Evolutionary conservation across 2,113 vertebrate species (phyloP).

Genomic region (Microcebus jonahi): DNA sequence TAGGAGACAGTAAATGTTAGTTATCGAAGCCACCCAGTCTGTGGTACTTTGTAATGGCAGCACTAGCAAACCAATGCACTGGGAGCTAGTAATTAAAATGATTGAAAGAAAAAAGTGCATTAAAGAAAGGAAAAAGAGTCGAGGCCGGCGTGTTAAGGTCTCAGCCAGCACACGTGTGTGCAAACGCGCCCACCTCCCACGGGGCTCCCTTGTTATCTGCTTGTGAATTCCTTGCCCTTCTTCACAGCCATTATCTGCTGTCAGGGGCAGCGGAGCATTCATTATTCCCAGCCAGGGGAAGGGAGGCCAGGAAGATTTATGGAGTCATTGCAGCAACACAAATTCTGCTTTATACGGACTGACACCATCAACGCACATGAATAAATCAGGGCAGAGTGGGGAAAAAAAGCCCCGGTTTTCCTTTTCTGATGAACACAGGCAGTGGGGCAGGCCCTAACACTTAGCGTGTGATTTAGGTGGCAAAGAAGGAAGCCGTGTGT

Average conservation of each 20-base stretch:
- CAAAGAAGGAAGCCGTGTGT: not conserved
- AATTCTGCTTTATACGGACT: constrained; percentile 32
- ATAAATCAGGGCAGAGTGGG: constrained; percentile 40
- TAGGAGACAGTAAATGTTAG: not conserved
- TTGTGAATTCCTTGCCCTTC: not conserved
- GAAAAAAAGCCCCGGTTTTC: not conserved
- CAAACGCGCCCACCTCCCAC: not conserved
- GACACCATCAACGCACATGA: not conserved
- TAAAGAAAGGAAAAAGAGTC: not conserved
- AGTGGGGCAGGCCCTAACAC: not conserved
- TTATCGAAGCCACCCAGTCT: not conserved
- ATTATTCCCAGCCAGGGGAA: not conserved
- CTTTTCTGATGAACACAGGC: not conserved
- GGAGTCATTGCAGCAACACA: constrained; percentile 40
- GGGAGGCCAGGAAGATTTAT: constrained; percentile 43
- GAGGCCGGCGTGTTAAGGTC: fast-evolving
- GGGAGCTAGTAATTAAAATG: not conserved
- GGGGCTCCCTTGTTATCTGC: not conserved
- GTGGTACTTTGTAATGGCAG: not conserved
- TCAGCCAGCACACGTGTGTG: not conserved
- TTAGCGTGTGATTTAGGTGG: not conserved
- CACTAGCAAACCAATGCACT: fast-evolving
- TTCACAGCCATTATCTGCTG: not conserved
- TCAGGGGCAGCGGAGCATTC: not conserved
- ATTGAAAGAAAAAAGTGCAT: not conserved